Evolutionary conservation across 2,797 vertebrate genomes (phyloP).

Genomic region (Epinephelus awoara): DNA sequence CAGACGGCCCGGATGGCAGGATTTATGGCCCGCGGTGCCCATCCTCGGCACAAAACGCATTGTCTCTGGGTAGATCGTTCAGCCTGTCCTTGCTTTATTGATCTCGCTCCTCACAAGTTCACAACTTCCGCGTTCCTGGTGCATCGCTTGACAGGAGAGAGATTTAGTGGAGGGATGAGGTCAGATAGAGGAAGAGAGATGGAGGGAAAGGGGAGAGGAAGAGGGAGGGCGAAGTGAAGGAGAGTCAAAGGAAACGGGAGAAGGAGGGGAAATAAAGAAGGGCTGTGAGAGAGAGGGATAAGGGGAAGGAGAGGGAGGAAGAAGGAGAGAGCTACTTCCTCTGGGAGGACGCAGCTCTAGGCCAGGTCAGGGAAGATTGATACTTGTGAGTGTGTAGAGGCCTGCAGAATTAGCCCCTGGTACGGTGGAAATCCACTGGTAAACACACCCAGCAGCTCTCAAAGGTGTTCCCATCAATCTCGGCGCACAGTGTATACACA

Average conservation of each 20-base stretch:
- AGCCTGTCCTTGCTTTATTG: constrained; percentile 87
- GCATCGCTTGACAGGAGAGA: constrained; percentile 83
- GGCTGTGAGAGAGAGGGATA: constrained; percentile 40
- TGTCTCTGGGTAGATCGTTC: constrained; percentile 81
- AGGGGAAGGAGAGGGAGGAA: constrained; percentile 47
- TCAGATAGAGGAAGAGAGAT: constrained; percentile 81
- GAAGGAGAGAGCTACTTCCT: constrained; percentile 72
- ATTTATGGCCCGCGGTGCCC: constrained; percentile 82
- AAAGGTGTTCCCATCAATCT: constrained; percentile 70
- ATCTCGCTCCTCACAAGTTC: constrained; percentile 85
- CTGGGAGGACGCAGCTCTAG: constrained; percentile 70
- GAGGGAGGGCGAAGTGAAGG: constrained; percentile 51
- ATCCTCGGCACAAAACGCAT: constrained; percentile 77
- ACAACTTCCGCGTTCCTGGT: constrained; percentile 85
- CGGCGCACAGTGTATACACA: constrained; percentile 23
- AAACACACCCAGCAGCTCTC: constrained; percentile 75
- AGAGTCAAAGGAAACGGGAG: constrained; percentile 60
- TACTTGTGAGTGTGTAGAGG: constrained; percentile 74
- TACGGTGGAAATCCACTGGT: constrained; percentile 76
- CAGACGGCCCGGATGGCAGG: constrained; percentile 64
- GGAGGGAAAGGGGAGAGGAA: constrained; percentile 61
- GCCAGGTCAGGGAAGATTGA: constrained; percentile 82
- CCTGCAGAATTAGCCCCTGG: constrained; percentile 77
- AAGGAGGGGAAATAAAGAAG: constrained; percentile 48
- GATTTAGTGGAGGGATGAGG: constrained; percentile 88